Percentiles rank a stretch among this genome's conserved stretches.
phyloP scores from a whole-genome alignment of 2,797 vertebrate species.

The Ficedula albicollis region DNA sequence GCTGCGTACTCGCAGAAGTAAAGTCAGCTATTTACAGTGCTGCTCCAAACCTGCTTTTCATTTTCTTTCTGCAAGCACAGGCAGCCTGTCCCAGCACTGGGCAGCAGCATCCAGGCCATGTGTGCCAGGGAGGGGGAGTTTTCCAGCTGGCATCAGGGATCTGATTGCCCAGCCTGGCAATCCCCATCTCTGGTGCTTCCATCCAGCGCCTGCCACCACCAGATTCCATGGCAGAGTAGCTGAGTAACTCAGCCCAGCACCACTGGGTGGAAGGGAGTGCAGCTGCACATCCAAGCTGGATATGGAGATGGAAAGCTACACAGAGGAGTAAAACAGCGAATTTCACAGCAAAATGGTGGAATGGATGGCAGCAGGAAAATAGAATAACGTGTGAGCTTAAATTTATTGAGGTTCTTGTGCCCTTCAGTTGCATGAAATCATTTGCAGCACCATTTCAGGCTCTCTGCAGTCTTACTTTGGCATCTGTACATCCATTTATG shows the following conservation, averaged over 20 bases:
- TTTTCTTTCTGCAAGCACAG: neutral
- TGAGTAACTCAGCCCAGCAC: neutral
- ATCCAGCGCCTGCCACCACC: rapidly evolving
- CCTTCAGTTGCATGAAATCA: neutral
- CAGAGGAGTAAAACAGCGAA: neutral
- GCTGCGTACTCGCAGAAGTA: neutral
- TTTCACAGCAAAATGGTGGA: neutral
- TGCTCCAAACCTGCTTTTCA: neutral
- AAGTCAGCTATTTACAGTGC: neutral
- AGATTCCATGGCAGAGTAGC: rapidly evolving
- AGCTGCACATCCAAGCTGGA: neutral
- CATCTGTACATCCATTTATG: neutral
- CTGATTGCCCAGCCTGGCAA: neutral
- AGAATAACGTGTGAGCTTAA: neutral
- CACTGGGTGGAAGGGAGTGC: rapidly evolving
- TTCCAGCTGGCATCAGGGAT: neutral
- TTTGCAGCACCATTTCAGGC: neutral
- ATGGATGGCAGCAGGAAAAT: neutral
- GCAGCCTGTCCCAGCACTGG: neutral
- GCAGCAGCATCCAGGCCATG: neutral
- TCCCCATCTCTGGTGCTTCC: neutral
- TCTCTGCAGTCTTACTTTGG: neutral
- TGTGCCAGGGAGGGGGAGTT: neutral
- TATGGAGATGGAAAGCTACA: neutral
- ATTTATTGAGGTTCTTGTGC: neutral